Base-by-base conservation (phyloP, 2,113 vertebrate species). In the Naja naja region DNA sequence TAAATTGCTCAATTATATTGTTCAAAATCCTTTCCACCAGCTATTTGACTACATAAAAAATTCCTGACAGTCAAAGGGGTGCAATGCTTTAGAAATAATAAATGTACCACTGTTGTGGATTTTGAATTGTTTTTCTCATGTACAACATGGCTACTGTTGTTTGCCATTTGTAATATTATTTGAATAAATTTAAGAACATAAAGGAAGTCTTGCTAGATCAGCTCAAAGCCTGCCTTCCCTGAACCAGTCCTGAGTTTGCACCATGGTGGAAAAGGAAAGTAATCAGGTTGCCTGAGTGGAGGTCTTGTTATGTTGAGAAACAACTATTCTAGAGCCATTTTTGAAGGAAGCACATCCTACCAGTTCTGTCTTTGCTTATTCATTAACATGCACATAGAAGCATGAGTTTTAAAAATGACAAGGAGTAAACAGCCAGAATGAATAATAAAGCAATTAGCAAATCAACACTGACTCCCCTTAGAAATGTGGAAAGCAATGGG, bases 361-460 rank as follows among this genome's bases (percentile, higher is more conserved):
- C 52, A 53, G n/a, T 85, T 86, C 39, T 53, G 81, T 58, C 14
- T 23, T 81, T 64, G n/a, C 45, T 53, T 52, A 53, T 64, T 86
- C 74, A 86, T 55, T 92, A 53, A 88, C 91, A 20, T 55, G 47
- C 16, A 85, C 43, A 45, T 39, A 11, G 34, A 55, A 92, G 45
- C 74, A 86, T 20, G n/a, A 90, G 5, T 87, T n/a, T 89, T n/a
- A 47, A 85, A 85, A 53, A 93, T 64, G 81, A 90, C 81, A 87
- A 53, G 30, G 45, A 53, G 45, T 90, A 56, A 64, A 90, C 60
- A 90, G 16, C 81, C 18, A 64, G 55, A 90, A 58, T 93, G 92
- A 93, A 90, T 93, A 93, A 93, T 93, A 81, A 86, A 90, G 88
- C 88, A 93, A 90, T 93, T 93, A 87, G 89, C 89, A 90, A n/a